These are phyloP conservation scores for Hucho hucho DNA, from an alignment of 2,113 vertebrate genomes.

Conservation along the genomic window DNA sequence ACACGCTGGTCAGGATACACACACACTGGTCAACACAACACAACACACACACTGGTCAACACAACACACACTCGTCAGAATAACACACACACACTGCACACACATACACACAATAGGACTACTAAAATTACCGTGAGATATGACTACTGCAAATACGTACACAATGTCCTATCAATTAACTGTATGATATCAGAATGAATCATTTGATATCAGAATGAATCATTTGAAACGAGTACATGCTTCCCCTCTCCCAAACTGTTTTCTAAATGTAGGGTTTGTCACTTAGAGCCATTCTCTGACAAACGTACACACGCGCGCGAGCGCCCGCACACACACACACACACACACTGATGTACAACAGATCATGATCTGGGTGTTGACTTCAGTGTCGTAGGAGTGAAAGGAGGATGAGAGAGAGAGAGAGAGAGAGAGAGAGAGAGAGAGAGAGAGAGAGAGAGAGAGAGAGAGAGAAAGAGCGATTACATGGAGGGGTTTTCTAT, in stretches of 20 bases:
- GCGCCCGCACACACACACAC: not conserved
- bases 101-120: no score
- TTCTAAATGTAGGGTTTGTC: not conserved
- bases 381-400: conserved; percentile 42
- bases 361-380: conserved; percentile 8
- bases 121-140: no score
- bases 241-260: no score
- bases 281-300: not conserved
- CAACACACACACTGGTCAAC: conserved; percentile 8
- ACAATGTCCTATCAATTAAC: no score
- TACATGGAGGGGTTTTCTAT: no score
- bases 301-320: not conserved
- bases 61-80: not conserved
- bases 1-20: no score
- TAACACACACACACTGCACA: not conserved
- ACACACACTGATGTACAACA: conserved; percentile 4
- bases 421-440: conserved; percentile 51
- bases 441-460: conserved; percentile 61
- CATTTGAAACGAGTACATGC: no score
- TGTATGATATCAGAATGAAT: no score
- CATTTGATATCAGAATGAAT: no score
- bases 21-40: no score
- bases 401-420: conserved; percentile 39
- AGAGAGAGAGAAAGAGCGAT: conserved; percentile 42
- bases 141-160: no score